These are phyloP conservation scores for Festucalex cinctus DNA, from an alignment of 2,113 vertebrate species.

Conservation along the genomic window DNA sequence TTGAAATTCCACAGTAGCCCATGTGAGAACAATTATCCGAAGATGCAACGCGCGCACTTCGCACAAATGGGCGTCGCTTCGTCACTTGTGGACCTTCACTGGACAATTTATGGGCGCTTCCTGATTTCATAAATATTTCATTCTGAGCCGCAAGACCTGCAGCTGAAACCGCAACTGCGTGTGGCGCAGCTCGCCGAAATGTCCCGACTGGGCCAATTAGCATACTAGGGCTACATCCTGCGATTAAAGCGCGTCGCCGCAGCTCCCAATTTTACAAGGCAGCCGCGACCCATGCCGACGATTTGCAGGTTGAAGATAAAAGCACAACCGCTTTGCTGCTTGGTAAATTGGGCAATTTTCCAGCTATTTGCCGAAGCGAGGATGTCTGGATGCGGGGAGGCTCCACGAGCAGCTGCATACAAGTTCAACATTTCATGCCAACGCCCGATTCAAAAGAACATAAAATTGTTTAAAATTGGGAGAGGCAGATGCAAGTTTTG, in stretches of 20 bases:
- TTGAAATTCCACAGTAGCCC: background rate
- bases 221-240: constrained; percentile 31
- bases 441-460: background rate
- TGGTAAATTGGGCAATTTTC: constrained; percentile 37
- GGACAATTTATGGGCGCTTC: constrained; percentile 1
- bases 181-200: constrained; percentile 51
- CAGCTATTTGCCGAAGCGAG: constrained; percentile 33
- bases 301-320: constrained; percentile 52
- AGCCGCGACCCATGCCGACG: constrained; percentile 9
- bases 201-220: constrained; percentile 59
- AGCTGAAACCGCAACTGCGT: constrained; percentile 18
- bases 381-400: constrained; percentile 13
- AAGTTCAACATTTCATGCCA: background rate
- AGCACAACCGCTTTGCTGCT: constrained; percentile 11
- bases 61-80: background rate
- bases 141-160: background rate
- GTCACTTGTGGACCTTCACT: background rate
- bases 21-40: constrained; percentile 17
- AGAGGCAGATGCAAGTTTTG: too few species aligned
- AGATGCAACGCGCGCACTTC: constrained; percentile 23
- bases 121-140: background rate
- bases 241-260: constrained; percentile 32
- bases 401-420: background rate
- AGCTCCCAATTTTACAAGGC: constrained; percentile 42
- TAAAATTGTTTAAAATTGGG: background rate